phyloP scores from a whole-genome alignment of 2,888 invertebrate species.

The Synanthedon tipuliformis region DNA sequence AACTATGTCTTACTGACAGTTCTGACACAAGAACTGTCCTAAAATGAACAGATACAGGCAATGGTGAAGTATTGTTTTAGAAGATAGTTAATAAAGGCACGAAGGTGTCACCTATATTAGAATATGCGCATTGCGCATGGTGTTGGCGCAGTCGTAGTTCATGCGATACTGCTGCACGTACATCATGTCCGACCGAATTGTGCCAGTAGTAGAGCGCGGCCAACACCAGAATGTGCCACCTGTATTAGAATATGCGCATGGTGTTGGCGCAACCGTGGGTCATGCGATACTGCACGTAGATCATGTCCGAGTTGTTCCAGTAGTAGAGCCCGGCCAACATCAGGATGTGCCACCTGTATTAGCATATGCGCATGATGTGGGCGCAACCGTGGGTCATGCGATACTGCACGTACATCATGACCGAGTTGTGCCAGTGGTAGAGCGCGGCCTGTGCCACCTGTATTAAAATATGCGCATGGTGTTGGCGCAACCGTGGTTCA shows the following conservation, averaged over 20 bases:
- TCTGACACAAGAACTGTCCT: too few species aligned
- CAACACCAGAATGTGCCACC: slow-evolving; percentile 95
- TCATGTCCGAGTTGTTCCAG: too few species aligned
- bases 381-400: slow-evolving; percentile 83
- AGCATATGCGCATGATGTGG: slow-evolving; percentile 71
- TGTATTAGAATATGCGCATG: slow-evolving; percentile 69
- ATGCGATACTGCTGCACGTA: slow-evolving; percentile 84
- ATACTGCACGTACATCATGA: slow-evolving; percentile 84
- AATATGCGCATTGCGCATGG: slow-evolving; percentile 75
- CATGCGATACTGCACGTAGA: too few species aligned
- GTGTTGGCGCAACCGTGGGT: too few species aligned
- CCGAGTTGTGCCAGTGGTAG: slow-evolving; percentile 94
- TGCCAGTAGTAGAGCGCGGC: slow-evolving; percentile 95
- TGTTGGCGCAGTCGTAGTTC: slow-evolving; percentile 80
- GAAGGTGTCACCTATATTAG: slow-evolving; percentile 19
- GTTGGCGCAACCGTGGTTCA: slow-evolving; percentile 82
- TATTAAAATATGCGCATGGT: slow-evolving; percentile 71
- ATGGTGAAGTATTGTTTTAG: too few species aligned
- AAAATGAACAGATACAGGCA: too few species aligned
- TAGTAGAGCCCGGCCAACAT: too few species aligned
- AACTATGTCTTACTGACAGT: too few species aligned
- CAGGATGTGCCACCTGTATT: too few species aligned
- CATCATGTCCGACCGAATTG: slow-evolving; percentile 82
- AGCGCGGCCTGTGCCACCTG: slow-evolving; percentile 70
- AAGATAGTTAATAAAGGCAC: too few species aligned